phyloP scores from a whole-genome alignment of 2,888 invertebrate genomes.

The Andrena bucephala region DNA sequence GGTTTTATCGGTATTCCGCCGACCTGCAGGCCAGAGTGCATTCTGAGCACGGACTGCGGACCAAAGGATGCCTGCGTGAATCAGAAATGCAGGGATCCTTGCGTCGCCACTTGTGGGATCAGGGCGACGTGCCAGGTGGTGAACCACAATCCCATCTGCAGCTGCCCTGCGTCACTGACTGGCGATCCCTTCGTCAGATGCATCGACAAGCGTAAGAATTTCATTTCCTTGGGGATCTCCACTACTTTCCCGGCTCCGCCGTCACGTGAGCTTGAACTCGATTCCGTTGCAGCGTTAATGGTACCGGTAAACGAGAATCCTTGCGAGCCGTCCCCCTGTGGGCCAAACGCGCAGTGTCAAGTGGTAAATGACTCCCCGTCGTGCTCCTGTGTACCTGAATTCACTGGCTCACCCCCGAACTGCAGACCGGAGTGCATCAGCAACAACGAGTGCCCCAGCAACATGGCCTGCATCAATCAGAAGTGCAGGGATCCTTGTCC shows the following conservation, averaged over 20 bases:
- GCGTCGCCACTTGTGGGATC: constrained; percentile 87
- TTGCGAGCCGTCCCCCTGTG: constrained; percentile 86
- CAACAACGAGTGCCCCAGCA: constrained; percentile 91
- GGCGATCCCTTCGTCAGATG: constrained; percentile 90
- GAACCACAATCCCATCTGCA: constrained; percentile 89
- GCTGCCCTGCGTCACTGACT: constrained; percentile 87
- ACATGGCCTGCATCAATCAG: constrained; percentile 90
- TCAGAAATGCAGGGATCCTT: constrained; percentile 88
- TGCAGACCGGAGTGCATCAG: constrained; percentile 93
- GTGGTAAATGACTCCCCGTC: constrained; percentile 87
- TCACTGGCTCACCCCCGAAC: constrained; percentile 88
- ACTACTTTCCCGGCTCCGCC: neutral
- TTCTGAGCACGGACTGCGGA: constrained; percentile 89
- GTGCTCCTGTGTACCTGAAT: constrained; percentile 90
- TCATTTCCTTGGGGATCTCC: constrained; percentile 68
- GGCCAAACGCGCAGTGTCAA: constrained; percentile 88
- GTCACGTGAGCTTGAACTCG: constrained; percentile 48
- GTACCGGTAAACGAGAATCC: constrained; percentile 89
- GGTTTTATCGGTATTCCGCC: constrained; percentile 89
- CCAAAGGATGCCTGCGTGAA: constrained; percentile 89
- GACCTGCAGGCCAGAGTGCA: constrained; percentile 90
- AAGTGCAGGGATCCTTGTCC: constrained; percentile 93
- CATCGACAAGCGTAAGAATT: constrained; percentile 81
- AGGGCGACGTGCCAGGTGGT: constrained; percentile 87
- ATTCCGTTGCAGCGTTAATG: constrained; percentile 40